Conservation (phyloP, 2,888 invertebrate genomes). For the Yponomeuta plumbellus region DNA sequence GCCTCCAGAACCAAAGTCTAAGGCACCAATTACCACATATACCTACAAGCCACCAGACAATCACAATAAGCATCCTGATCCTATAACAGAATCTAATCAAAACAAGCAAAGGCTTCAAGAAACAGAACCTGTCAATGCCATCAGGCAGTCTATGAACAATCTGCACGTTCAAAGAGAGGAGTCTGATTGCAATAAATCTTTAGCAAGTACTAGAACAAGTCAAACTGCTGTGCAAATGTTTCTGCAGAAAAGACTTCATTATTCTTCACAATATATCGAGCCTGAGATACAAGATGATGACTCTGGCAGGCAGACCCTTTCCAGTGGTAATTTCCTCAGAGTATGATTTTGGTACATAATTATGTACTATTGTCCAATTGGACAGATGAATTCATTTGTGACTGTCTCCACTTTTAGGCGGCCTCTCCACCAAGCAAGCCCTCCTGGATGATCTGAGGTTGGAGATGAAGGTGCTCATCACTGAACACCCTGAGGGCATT, state of each 20-base stretch:
- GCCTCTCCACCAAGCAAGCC: constrained; percentile 27
- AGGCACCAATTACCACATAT: neutral
- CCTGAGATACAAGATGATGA: constrained; percentile 12
- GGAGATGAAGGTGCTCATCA: constrained; percentile 47
- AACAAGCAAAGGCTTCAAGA: neutral
- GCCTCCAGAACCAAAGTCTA: neutral
- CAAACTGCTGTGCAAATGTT: constrained; percentile 36
- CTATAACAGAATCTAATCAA: neutral
- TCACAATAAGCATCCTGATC: neutral
- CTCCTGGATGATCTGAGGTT: constrained; percentile 41
- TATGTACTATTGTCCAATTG: neutral
- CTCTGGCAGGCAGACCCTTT: constrained; percentile 14
- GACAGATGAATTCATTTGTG: neutral
- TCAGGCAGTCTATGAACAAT: neutral
- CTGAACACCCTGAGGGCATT: constrained; percentile 55
- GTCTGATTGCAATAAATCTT: neutral
- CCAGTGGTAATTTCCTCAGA: constrained; percentile 9
- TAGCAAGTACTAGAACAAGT: neutral
- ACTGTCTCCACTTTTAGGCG: constrained; percentile 21
- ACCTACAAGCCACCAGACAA: neutral
- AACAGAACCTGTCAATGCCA: neutral
- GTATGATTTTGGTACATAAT: neutral
- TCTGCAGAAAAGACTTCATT: constrained; percentile 38
- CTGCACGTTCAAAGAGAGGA: neutral
- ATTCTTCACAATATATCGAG: neutral